Percentiles rank a stretch among this genome's conserved stretches.
Conservation (phyloP, 1,140 invertebrate genomes). For the Diabrotica virgifera region DNA sequence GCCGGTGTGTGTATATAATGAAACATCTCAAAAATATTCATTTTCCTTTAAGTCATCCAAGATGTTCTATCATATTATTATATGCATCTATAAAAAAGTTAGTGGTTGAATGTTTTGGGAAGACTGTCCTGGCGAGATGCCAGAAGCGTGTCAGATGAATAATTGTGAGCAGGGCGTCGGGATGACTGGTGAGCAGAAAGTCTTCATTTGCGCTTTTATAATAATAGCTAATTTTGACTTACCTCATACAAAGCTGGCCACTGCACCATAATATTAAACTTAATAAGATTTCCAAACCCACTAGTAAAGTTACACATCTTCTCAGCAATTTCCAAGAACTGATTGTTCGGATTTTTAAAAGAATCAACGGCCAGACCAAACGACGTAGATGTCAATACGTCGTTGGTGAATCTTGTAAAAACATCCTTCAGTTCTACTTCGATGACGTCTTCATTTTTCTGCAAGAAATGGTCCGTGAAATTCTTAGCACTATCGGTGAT, state of each 20-base stretch:
- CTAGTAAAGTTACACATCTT: slow-evolving; percentile 30
- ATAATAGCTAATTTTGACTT: slow-evolving; percentile 9
- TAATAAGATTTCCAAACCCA: slow-evolving; percentile 20
- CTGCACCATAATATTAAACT: slow-evolving; percentile 20
- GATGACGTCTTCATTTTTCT: slow-evolving; percentile 23
- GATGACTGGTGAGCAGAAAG: no score
- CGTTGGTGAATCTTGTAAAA: slow-evolving; percentile 13
- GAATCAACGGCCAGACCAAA: slow-evolving; percentile 49
- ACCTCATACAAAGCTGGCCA: slow-evolving; percentile 19
- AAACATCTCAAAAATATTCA: no score
- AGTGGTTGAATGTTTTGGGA: no score
- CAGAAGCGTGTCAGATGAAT: no score
- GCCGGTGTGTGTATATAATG: no score
- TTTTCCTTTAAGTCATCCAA: no score
- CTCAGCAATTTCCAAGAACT: slow-evolving; percentile 49
- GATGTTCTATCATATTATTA: no score
- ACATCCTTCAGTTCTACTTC: slow-evolving; percentile 27
- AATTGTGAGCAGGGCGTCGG: no score
- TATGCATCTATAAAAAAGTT: no score
- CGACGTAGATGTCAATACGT: slow-evolving; percentile 40
- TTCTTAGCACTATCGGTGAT: slow-evolving; percentile 38
- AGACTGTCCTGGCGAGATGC: no score
- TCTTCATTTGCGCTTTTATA: no score
- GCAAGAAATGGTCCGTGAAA: slow-evolving; percentile 38
- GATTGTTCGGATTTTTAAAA: slow-evolving; percentile 47